phyloP scores from a whole-genome alignment of 1,140 invertebrate species.

The Orchesella cincta region DNA sequence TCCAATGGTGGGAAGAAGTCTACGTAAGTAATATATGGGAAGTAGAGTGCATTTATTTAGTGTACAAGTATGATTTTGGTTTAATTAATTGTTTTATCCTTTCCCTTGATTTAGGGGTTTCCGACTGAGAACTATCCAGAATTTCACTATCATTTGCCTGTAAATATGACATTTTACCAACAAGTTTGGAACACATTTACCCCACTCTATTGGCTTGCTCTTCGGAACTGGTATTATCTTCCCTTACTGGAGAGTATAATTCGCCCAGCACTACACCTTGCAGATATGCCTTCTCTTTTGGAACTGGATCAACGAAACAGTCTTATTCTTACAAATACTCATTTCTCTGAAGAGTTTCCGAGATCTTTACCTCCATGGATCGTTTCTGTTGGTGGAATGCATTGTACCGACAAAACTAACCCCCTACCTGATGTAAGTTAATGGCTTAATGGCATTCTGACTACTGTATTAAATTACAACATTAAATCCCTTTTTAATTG shows the following conservation, averaged over 20 bases:
- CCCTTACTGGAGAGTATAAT: slow-evolving; percentile 33
- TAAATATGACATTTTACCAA: slow-evolving; percentile 33
- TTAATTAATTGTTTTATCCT: neutral
- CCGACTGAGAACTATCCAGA: slow-evolving; percentile 32
- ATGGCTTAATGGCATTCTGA: neutral
- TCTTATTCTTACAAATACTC: slow-evolving; percentile 62
- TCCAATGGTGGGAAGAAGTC: slow-evolving; percentile 29
- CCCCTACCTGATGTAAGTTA: slow-evolving; percentile 31
- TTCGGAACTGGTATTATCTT: slow-evolving; percentile 19
- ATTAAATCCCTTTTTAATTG: neutral
- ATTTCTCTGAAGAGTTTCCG: slow-evolving; percentile 60
- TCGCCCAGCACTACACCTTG: slow-evolving; percentile 14
- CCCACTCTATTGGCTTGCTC: slow-evolving; percentile 27
- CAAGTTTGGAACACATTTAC: slow-evolving; percentile 31
- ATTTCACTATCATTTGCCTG: slow-evolving; percentile 9
- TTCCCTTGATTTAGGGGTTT: neutral
- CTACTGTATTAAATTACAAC: neutral
- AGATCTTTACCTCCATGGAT: slow-evolving; percentile 62
- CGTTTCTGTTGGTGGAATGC: slow-evolving; percentile 66
- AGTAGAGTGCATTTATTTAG: slow-evolving; percentile 1
- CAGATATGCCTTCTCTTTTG: slow-evolving; percentile 44
- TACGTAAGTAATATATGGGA: neutral
- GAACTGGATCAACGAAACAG: slow-evolving; percentile 51
- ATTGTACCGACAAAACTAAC: slow-evolving; percentile 48
- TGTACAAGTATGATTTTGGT: neutral